Evolutionary conservation across 2,888 invertebrate species (phyloP), one percentile per base, ranked within the genome.

Genomic region (Chouioia cunea): DNA sequence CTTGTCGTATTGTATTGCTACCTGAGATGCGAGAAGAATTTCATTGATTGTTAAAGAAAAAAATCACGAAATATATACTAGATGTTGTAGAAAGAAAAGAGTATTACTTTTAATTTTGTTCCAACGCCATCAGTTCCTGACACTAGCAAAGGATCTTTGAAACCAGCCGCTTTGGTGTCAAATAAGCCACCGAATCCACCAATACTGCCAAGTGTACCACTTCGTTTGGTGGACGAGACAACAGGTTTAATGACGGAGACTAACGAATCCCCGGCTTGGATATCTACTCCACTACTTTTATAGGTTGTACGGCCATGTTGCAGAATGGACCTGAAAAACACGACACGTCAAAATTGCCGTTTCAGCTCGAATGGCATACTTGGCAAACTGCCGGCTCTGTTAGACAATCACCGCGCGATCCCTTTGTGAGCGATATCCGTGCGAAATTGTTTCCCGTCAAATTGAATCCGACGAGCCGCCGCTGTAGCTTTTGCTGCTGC

Each of bases 51-150:
- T 53, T 23, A 54, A 56, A 27, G 22, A 54, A 48, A 59, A 18
- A 58, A 69, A 58, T 20, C 20, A 36, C 44, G 20, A 36, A 57
- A 16, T 56, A 71, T 20, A 27, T n/a, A 60, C 16, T 44, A 36
- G 43, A 22, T 46, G 8, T 62, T 15, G n/a, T 50, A 52, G 4
- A 27, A 56, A 27, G 48, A 63, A 18, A 54, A 1, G 16, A 47
- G 12, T 36, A 16, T 77, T 80, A 96, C 95, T 89, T 96, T 96
- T 1, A 99, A 89, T 86, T 99, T 99, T 4, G 98, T 97, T 0
- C 99, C 98, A 52, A 99, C 97, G 0, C 99, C 99, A 81, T 97
- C 97, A 0, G 97, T 96, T 0, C 97, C 96, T 74, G 97, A 95
- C 16, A 98, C 96, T 0, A 99, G 87, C 20, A 97, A 89, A 0